Base-by-base conservation (phyloP, 2,113 vertebrate genomes). In the Heliornis fulica region DNA sequence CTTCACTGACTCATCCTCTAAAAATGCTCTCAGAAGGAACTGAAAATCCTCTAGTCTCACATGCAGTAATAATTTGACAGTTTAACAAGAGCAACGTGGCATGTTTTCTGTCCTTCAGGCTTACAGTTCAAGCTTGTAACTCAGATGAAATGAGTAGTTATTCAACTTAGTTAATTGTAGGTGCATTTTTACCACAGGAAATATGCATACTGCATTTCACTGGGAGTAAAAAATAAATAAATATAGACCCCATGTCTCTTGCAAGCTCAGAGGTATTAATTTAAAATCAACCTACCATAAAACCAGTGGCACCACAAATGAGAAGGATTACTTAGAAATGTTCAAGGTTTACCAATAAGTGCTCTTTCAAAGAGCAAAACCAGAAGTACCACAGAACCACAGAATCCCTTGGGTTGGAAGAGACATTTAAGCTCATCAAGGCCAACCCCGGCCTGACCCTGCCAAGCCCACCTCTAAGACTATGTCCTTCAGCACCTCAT, bases 21-120 rank as follows among this genome's bases (percentile, higher is more conserved):
- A 81, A 96, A 94, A 92, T 45, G 76, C 53, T 56, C 38, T 71
- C 69, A 75, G 56, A 90, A 93, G 90, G 79, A 92, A 66, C 43
- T 28, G 31, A 66, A 83, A 94, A 93, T 43, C 43, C 40, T 84
- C 84, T 46, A 57, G 48, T 36, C 29, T 61, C n/a, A 80, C 34
- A 61, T 12, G 57, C 66, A 68, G 61, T 71, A 81, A 74, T 36
- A 77, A 80, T 34, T 69, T 90, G 41, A 89, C 46, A 92, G 56
- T 40, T 96, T 75, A 96, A 87, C 38, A 87, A 71, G 90, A 94
- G 36, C 66, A 94, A 54, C 7, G 6, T 60, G 84, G 34, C 56
- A 69, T 31, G 46, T 56, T 86, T 93, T 95, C 69, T 90, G 72
- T 85, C 40, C 96, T 61, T 86, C 26, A 80, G 56, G 64, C 81